Base-by-base conservation (phyloP, 2,888 invertebrate species). In the Drosophila trichaetosa region DNA sequence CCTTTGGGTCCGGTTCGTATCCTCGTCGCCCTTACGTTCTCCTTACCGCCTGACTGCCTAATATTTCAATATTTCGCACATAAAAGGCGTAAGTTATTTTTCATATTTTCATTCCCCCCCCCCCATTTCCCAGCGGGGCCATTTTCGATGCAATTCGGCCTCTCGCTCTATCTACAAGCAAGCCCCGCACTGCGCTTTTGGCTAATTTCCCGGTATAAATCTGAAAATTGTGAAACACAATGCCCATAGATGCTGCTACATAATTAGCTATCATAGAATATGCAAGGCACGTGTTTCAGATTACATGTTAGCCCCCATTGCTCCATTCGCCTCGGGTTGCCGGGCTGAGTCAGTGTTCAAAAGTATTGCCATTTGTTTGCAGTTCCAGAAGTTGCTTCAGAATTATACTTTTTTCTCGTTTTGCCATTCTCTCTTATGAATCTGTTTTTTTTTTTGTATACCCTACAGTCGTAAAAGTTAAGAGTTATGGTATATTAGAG, bases 61-160 rank as follows among this genome's bases (percentile, higher is more conserved):
- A 87, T 90, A 87, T 87, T 87, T 87, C 89, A 90, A 90, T 89
- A 87, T 90, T 87, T 87, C 72, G 73, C 85, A 77, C 74, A 89
- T 90, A 87, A 90, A 86, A 89, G 87, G 87, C 90, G 89, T 89
- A 82, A 87, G 90, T 73, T 90, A 87, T 89, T 89, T 90, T 89
- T 87, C 89, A 90, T 83, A 82, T 68, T 80, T 67, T 24, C 67
- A 38, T 46, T 46, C 27, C 24, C 52, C 10, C n/a, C n/a, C n/a
- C n/a, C 42, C n/a, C 10, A 21, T 31, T 68, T 66, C 69, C 56
- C 65, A 63, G 53, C 62, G 59, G 48, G 51, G 51, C 51, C 36
- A 29, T 38, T 53, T 54, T 60, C 56, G 48, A 13, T 65, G 67
- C 79, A 66, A 38, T 53, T 40, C 34, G 34, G 38, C 27, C 5